phyloP scores from a whole-genome alignment of 1,140 invertebrate genomes.

The Aphaenogaster ashmeadi region DNA sequence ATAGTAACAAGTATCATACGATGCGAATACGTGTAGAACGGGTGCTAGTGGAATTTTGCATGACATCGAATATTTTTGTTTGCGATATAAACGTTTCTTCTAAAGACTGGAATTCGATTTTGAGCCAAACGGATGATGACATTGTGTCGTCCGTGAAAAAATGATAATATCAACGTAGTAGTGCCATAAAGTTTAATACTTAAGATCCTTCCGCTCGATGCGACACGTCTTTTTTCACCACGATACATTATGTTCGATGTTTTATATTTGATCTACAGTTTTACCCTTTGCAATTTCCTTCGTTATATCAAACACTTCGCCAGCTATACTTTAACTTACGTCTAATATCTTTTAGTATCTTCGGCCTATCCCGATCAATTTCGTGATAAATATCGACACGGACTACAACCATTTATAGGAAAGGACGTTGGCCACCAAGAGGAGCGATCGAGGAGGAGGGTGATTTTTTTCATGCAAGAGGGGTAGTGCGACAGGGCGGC shows the following conservation, averaged over 20 bases:
- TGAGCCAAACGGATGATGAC: background rate
- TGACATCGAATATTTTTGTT: background rate
- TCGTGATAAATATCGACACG: slow-evolving; percentile 72
- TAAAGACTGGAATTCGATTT: background rate
- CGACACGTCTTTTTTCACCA: background rate
- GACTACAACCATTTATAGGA: slow-evolving; percentile 57
- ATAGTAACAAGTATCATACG: too few species aligned
- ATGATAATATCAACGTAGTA: background rate
- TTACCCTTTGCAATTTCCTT: background rate
- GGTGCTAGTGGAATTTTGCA: background rate
- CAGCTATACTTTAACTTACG: background rate
- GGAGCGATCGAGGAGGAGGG: slow-evolving; percentile 17
- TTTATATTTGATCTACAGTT: background rate
- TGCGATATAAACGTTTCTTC: background rate
- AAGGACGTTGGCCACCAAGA: slow-evolving; percentile 24
- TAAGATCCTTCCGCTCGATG: background rate
- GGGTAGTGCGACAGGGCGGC: slow-evolving; percentile 21
- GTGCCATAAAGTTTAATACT: slow-evolving; percentile 5
- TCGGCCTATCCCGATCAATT: slow-evolving; percentile 4
- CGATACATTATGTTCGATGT: background rate
- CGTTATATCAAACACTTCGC: slow-evolving; percentile 15
- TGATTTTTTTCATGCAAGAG: slow-evolving; percentile 65
- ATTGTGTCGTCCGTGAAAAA: background rate
- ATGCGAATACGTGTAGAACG: slow-evolving; percentile 3
- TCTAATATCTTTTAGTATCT: background rate